Evolutionary conservation across 1,140 invertebrate species (phyloP), one percentile per base, ranked within the genome.

Genomic region (Hydropsyche tenuis): DNA sequence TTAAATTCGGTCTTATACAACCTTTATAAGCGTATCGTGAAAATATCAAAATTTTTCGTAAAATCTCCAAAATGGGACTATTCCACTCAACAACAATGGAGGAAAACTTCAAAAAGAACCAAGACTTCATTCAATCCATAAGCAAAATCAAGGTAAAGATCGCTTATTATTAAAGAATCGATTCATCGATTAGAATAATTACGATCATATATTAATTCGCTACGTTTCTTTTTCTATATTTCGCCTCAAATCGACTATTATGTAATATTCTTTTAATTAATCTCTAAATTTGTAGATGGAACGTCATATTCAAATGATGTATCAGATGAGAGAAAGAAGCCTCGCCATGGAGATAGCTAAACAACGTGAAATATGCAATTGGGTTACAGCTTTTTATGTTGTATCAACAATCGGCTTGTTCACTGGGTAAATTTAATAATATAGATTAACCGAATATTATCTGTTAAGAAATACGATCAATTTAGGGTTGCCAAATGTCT

Each of bases 241-340:
- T 45, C 42, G 14, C 14, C 42, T 45, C 42, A 14, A 45, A 45
- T 45, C 14, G 14, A 14, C 42, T 45, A 9, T 45, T 45, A 45
- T 45, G 6, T 14, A 9, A 14, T 9, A n/a, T n/a, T n/a, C n/a
- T n/a, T n/a, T n/a, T n/a, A n/a, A n/a, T n/a, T n/a, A n/a, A n/a
- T n/a, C n/a, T n/a, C n/a, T n/a, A n/a, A n/a, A 18, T 14, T 79
- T 78, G 69, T 74, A 90, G 90, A 83, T 91, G 80, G 90, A 91
- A 78, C 81, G 90, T 56, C 92, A 93, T 83, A 90, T 94, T 76
- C 91, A 93, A 79, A 88, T 94, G 87, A 90, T 91, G 80, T 92
- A 92, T 83, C 90, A 92, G 81, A 89, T 94, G 84, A 86, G 91
- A 78, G 90, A 93, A 81, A 82, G 91, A 71, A 87, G 91, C 81